phyloP scores from a whole-genome alignment of 2,797 vertebrate genomes.

The Argya squamiceps region DNA sequence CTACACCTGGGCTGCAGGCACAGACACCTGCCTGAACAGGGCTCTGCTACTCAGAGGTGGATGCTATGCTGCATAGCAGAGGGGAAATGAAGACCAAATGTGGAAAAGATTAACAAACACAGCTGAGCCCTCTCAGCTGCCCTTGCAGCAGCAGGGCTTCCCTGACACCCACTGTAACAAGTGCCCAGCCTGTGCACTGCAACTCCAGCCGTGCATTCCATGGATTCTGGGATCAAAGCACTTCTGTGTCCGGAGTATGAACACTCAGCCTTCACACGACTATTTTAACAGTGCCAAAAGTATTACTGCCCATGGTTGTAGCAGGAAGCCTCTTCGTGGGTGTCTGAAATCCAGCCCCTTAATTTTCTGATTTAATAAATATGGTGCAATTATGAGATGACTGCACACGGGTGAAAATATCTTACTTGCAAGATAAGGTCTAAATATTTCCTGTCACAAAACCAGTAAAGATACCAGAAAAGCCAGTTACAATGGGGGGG shows the following conservation, averaged over 20 bases:
- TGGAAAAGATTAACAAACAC: background rate
- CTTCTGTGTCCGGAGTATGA: background rate
- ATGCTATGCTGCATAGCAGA: background rate
- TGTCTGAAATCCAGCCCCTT: background rate
- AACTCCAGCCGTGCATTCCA: background rate
- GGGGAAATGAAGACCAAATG: background rate
- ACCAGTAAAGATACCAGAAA: background rate
- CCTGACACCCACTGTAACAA: background rate
- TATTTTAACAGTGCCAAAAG: background rate
- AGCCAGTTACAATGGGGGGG: background rate
- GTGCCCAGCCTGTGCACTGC: background rate
- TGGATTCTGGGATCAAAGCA: background rate
- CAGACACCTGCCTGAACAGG: background rate
- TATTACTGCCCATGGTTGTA: background rate
- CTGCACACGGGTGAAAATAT: background rate
- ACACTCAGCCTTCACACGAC: background rate
- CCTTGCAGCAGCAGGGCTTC: background rate
- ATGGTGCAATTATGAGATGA: background rate
- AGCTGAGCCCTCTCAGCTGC: background rate
- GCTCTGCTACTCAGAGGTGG: background rate
- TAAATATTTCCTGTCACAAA: background rate
- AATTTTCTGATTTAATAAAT: background rate
- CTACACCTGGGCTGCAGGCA: background rate
- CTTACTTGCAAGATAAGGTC: slow-evolving; percentile 21
- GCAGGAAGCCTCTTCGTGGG: background rate